Percentiles rank a stretch among this genome's conserved stretches.
These are phyloP conservation scores for Thera obeliscata DNA, from an alignment of 2,888 invertebrate genomes.

Conservation along the genomic window DNA sequence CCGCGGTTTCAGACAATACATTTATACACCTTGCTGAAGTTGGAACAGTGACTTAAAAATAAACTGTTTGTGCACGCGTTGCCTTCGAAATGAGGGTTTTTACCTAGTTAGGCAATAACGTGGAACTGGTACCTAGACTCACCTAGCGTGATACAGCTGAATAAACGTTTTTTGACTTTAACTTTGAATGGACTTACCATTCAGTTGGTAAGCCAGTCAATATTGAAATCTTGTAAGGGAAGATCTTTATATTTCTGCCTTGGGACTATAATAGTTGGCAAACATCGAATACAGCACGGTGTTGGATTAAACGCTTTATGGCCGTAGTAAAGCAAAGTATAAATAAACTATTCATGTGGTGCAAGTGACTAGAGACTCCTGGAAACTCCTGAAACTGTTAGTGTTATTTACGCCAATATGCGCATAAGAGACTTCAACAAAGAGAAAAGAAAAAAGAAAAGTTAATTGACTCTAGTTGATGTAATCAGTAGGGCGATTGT, in stretches of 20 bases:
- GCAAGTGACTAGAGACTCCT: constrained; percentile 8
- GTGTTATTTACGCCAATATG: too few relatives aligned
- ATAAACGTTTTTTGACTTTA: too few relatives aligned
- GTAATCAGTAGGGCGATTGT: too few relatives aligned
- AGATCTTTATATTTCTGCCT: background rate
- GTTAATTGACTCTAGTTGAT: too few relatives aligned
- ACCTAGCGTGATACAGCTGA: too few relatives aligned
- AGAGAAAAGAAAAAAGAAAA: too few relatives aligned
- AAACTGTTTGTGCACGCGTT: background rate
- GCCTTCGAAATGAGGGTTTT: too few relatives aligned
- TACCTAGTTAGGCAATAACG: too few relatives aligned
- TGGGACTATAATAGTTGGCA: background rate
- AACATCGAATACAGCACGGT: constrained; percentile 14
- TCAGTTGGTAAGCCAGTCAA: too few relatives aligned
- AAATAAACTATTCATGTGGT: constrained; percentile 25
- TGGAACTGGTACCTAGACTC: too few relatives aligned
- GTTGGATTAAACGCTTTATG: constrained; percentile 33
- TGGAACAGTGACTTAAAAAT: constrained; percentile 1
- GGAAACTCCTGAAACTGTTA: background rate
- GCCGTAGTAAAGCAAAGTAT: constrained; percentile 27
- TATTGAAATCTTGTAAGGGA: background rate
- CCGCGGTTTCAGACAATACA: constrained; percentile 15
- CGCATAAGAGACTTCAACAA: too few relatives aligned
- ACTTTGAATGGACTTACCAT: too few relatives aligned
- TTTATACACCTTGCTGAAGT: constrained; percentile 8